phyloP scores from a whole-genome alignment of 2,888 invertebrate species.

The Laspeyria flexula region DNA sequence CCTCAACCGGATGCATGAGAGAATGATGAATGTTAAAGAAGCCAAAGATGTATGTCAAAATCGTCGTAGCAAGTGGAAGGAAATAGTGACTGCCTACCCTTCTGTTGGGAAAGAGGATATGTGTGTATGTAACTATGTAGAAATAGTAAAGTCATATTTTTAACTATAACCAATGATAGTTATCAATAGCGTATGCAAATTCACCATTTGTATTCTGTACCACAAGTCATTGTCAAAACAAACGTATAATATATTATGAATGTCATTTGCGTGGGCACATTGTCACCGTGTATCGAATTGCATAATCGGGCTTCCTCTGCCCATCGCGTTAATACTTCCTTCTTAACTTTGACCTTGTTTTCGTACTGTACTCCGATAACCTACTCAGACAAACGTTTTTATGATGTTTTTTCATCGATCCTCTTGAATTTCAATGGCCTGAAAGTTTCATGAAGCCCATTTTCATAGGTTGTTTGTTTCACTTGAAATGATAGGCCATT shows the following conservation, averaged over 20 bases:
- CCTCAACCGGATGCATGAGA: no score
- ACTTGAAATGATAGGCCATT: no score
- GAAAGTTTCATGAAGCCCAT: no score
- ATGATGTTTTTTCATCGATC: background rate
- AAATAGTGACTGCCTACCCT: no score
- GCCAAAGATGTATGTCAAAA: no score
- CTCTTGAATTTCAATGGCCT: background rate
- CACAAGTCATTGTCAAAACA: conserved; percentile 14
- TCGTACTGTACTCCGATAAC: conserved; percentile 2
- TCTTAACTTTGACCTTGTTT: conserved; percentile 42
- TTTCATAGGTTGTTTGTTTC: no score
- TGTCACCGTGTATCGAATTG: conserved; percentile 28
- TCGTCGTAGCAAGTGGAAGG: no score
- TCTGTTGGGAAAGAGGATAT: no score
- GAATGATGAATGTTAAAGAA: no score
- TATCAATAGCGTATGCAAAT: conserved; percentile 1
- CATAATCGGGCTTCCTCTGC: conserved; percentile 28
- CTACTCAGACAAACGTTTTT: background rate
- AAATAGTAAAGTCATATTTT: no score
- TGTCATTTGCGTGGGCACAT: conserved; percentile 3
- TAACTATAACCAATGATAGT: no score
- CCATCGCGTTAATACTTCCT: conserved; percentile 28
- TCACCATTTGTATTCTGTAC: conserved; percentile 1
- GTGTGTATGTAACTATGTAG: no score
- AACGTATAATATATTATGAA: conserved; percentile 13